Percentiles rank a stretch among this genome's conserved stretches.
Evolutionary conservation across 1,140 invertebrate species (phyloP).

Genomic region (Heliconius hewitsoni): DNA sequence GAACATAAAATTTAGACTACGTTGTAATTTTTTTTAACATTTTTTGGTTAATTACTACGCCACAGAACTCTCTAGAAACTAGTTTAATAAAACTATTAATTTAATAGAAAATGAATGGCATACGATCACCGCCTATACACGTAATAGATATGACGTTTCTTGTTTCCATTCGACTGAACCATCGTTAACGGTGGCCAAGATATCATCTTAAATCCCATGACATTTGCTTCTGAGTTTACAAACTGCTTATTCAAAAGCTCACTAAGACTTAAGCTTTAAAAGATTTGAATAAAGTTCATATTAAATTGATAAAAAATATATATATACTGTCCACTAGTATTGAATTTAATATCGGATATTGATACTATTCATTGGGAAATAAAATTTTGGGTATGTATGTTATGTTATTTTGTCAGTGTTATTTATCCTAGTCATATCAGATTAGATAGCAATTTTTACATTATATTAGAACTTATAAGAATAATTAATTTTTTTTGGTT

Average conservation of each 20-base stretch:
- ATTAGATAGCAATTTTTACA: neutral
- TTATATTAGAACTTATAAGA: neutral
- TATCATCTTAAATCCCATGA: slow-evolving; percentile 55
- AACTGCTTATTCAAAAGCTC: slow-evolving; percentile 29
- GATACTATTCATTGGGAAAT: neutral
- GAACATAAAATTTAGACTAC: too few relatives aligned
- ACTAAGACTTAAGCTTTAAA: neutral
- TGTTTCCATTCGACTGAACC: slow-evolving; percentile 53
- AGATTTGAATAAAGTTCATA: neutral
- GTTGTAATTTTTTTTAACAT: neutral
- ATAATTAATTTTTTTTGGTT: neutral
- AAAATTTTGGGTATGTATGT: neutral
- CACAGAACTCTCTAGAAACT: neutral
- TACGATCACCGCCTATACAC: slow-evolving; percentile 33
- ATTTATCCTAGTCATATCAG: neutral
- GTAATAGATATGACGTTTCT: slow-evolving; percentile 36
- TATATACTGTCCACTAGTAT: neutral
- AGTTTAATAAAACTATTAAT: slow-evolving; percentile 25
- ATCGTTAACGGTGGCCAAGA: slow-evolving; percentile 64
- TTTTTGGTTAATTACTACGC: neutral
- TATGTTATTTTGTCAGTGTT: neutral
- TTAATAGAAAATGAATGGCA: slow-evolving; percentile 30
- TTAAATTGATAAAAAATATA: neutral
- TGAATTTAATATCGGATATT: neutral
- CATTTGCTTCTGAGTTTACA: slow-evolving; percentile 43